A percentile compares a stretch with the other conserved stretches of the same genome.
Conservation (phyloP, 1,140 invertebrate species). For the Bombus affinis region DNA sequence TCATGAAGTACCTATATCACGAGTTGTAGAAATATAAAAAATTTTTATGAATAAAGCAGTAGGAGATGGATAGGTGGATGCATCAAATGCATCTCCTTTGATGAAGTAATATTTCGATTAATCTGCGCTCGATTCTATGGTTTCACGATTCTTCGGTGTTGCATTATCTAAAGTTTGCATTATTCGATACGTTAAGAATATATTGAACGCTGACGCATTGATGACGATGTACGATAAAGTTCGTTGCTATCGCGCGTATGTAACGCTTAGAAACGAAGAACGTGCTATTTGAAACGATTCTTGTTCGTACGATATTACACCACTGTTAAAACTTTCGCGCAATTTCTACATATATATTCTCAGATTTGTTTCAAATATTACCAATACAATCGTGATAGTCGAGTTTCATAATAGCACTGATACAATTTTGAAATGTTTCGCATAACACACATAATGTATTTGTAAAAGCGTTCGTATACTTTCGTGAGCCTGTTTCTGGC, state of each 20-base stretch:
- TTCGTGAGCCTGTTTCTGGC: too few relatives aligned
- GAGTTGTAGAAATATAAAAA: neutral
- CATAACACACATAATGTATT: too few relatives aligned
- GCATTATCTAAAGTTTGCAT: too few relatives aligned
- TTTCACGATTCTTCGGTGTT: neutral
- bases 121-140: neutral
- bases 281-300: neutral
- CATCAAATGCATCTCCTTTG: neutral
- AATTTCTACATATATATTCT: too few relatives aligned
- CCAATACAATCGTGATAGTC: too few relatives aligned
- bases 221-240: neutral
- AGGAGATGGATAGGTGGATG: neutral
- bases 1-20: neutral
- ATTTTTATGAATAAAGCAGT: neutral
- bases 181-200: neutral
- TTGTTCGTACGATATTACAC: too few relatives aligned
- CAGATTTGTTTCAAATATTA: too few relatives aligned
- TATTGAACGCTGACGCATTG: too few relatives aligned
- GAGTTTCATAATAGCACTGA: too few relatives aligned
- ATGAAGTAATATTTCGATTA: neutral
- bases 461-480: too few relatives aligned
- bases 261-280: neutral
- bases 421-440: too few relatives aligned
- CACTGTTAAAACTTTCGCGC: too few relatives aligned
- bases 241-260: neutral